Base-by-base conservation (phyloP, 2,888 invertebrate genomes). In the Cantharis flavilabris region DNA sequence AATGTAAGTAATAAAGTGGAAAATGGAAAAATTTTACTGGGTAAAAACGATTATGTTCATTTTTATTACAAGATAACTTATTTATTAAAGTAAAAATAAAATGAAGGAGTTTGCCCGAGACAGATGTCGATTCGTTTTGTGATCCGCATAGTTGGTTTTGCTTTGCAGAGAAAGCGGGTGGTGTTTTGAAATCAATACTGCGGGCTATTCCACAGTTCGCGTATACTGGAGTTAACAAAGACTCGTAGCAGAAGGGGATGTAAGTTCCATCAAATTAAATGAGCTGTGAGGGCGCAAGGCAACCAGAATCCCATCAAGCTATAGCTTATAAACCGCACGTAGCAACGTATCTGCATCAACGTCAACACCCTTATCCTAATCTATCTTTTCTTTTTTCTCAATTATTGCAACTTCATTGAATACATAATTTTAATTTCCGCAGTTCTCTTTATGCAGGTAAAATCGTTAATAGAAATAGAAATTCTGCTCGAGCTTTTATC, bases 151-250 rank as follows among this genome's bases (percentile, higher is more conserved):
- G 71, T 62, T 28, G 30, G 75, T 49, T 75, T 28, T 62, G 75
- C 49, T 70, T 73, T 49, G 70, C 62, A 72, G 76, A 70, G 72
- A 69, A 71, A 26, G 72, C 73, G 73, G 73, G 70, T 67, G 73
- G 70, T 73, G 65, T 70, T 72, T 71, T 70, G 76, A 63, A 77
- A 84, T 84, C 84, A 84, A 84, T 84, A 84, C 83, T 83, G 83
- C 81, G 83, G 83, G 82, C 82, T 82, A 80, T 80, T 70, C 80
- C 77, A 78, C 78, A 74, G 79, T 77, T 78, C 78, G 79, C 76
- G 81, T 78, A 75, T 77, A 67, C 71, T 75, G 75, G 75, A 75
- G 76, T 75, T 77, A 79, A 79, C 79, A 79, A 79, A 79, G 76
- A 72, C 76, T 69, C 74, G 75, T 67, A 67, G 65, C 73, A 77